phyloP scores from a whole-genome alignment of 2,888 invertebrate genomes.

The Ligdia adustata region DNA sequence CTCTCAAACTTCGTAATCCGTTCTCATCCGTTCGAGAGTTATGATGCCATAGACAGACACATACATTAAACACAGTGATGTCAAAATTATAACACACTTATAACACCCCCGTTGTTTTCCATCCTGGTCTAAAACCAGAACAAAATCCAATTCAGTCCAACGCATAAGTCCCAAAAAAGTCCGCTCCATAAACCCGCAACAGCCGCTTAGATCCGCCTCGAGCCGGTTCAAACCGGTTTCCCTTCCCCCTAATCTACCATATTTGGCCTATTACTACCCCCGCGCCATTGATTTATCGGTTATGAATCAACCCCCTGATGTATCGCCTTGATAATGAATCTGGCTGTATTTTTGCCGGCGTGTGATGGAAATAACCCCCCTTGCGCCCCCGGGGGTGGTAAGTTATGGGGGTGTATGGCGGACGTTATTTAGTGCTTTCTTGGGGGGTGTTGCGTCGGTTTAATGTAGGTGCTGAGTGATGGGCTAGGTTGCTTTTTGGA shows the following conservation, averaged over 20 bases:
- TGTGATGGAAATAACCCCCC: constrained; percentile 71
- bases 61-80: too few species aligned
- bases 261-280: constrained; percentile 78
- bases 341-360: constrained; percentile 76
- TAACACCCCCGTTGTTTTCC: too few species aligned
- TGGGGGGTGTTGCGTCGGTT: constrained; percentile 31
- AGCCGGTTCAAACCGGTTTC: constrained; percentile 13
- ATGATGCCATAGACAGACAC: too few species aligned
- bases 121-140: too few species aligned
- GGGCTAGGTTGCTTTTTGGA: constrained; percentile 20
- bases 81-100: too few species aligned
- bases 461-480: constrained; percentile 42
- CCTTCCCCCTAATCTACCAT: constrained; percentile 53
- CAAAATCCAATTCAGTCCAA: constrained; percentile 14
- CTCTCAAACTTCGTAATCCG: too few species aligned
- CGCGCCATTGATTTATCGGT: constrained; percentile 80
- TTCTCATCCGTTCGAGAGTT: too few species aligned
- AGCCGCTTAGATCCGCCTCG: constrained; percentile 11
- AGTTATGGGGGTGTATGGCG: constrained; percentile 45
- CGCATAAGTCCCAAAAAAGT: constrained; percentile 15
- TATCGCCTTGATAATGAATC: constrained; percentile 80
- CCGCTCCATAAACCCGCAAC: constrained; percentile 22
- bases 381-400: constrained; percentile 41
- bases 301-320: constrained; percentile 80
- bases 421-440: constrained; percentile 41